Conservation (phyloP, 2,888 invertebrate genomes). For the Bellardia bayeri region DNA sequence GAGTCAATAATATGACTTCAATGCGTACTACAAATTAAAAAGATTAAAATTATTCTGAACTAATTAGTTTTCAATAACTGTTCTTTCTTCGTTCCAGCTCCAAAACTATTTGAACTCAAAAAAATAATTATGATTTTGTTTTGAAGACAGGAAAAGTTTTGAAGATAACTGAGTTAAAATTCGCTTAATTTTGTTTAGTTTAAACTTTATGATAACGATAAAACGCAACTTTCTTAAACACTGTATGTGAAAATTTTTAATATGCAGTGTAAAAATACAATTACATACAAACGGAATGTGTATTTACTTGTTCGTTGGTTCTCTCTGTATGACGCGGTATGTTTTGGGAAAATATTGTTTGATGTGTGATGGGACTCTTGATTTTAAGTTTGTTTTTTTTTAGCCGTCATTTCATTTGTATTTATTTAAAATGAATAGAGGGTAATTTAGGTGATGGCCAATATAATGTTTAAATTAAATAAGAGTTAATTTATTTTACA, state of each 20-base stretch:
- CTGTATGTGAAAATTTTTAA: neutral
- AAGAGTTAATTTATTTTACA: constrained; percentile 55
- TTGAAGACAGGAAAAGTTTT: too few relatives aligned
- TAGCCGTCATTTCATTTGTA: neutral
- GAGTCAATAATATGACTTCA: too few relatives aligned
- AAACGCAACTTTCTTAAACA: too few relatives aligned
- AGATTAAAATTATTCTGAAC: too few relatives aligned
- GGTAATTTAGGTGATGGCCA: constrained; percentile 67
- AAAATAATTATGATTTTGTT: too few relatives aligned
- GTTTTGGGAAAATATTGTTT: constrained; percentile 22
- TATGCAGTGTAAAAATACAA: constrained; percentile 8
- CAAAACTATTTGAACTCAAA: too few relatives aligned
- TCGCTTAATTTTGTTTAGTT: too few relatives aligned
- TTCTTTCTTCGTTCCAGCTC: too few relatives aligned
- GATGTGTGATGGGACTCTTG: constrained; percentile 30
- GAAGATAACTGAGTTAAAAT: too few relatives aligned
- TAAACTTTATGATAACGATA: neutral
- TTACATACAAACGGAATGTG: neutral
- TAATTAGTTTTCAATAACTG: too few relatives aligned
- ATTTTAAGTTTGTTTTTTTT: neutral
- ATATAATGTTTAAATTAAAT: constrained; percentile 63
- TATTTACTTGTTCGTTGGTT: constrained; percentile 19
- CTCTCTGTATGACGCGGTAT: neutral
- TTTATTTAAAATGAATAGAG: constrained; percentile 30
- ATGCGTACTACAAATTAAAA: too few relatives aligned